phyloP scores from a whole-genome alignment of 2,113 vertebrate genomes.

The Mesoclemmys tuberculata region DNA sequence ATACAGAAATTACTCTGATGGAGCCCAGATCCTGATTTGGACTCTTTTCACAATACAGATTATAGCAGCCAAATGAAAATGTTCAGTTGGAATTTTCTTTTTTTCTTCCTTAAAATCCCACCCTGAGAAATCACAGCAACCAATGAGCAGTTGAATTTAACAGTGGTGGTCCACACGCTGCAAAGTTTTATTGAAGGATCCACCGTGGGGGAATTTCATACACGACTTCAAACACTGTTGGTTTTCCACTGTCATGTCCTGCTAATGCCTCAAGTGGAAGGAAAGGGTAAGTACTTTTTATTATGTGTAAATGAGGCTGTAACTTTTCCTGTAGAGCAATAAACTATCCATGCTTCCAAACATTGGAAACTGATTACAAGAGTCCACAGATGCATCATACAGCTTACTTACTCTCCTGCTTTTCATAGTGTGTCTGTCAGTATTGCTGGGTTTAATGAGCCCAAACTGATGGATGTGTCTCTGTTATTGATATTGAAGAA shows the following conservation, averaged over 20 bases:
- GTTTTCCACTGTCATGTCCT: slow-evolving; percentile 96
- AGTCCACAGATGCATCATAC: not conserved
- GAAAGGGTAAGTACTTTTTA: slow-evolving; percentile 81
- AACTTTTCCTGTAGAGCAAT: not conserved
- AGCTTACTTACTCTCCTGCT: accelerated
- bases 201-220: slow-evolving; percentile 88
- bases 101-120: not conserved
- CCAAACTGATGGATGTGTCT: not conserved
- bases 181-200: slow-evolving; percentile 95
- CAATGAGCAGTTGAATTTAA: slow-evolving; percentile 72
- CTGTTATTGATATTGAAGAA: not conserved
- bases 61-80: not conserved
- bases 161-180: slow-evolving; percentile 84
- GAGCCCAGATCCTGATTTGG: not conserved
- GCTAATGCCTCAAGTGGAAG: slow-evolving; percentile 82
- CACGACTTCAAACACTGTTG: slow-evolving; percentile 87
- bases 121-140: slow-evolving; percentile 43
- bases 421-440: not conserved
- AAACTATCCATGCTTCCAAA: not conserved
- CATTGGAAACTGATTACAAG: not conserved
- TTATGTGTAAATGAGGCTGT: not conserved
- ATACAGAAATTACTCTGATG: not conserved
- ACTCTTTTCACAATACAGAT: not conserved
- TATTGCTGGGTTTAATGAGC: not conserved
- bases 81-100: not conserved